A percentile compares a stretch with the other conserved stretches of the same genome.
These are phyloP conservation scores for Lepidurus apus DNA, from an alignment of 1,140 invertebrate species.

Conservation along the genomic window DNA sequence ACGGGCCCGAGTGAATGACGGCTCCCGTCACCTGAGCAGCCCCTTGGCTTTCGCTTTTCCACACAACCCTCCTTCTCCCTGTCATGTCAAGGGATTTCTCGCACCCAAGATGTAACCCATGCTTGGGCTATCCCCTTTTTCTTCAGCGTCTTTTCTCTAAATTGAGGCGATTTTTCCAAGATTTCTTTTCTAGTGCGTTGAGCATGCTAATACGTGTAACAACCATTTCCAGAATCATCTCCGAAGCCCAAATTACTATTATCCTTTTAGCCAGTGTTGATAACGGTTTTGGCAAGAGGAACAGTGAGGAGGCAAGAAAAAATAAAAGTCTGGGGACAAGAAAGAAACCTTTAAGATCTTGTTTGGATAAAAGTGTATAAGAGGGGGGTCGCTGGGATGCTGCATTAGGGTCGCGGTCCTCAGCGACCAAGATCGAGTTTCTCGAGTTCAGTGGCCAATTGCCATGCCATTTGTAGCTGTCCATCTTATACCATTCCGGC, in stretches of 20 bases:
- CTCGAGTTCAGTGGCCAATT: slow-evolving; percentile 5
- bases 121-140: neutral
- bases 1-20: slow-evolving; percentile 17
- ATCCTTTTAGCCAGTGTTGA: slow-evolving; percentile 6
- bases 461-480: slow-evolving; percentile 18
- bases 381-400: neutral
- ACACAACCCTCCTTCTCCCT: slow-evolving; percentile 16
- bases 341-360: slow-evolving; percentile 9
- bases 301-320: neutral
- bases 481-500: neutral
- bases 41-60: slow-evolving; percentile 18
- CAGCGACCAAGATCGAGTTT: neutral
- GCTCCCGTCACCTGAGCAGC: slow-evolving; percentile 20
- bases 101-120: slow-evolving; percentile 18
- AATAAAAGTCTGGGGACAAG: neutral
- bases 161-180: slow-evolving; percentile 3
- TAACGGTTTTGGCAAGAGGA: neutral
- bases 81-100: slow-evolving; percentile 17
- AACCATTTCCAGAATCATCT: neutral
- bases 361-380: slow-evolving; percentile 7
- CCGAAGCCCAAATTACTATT: neutral
- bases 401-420: slow-evolving; percentile 20
- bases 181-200: too few relatives aligned
- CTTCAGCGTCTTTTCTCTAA: neutral
- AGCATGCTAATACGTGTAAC: neutral